A percentile compares a stretch with the other conserved stretches of the same genome.
phyloP scores from a whole-genome alignment of 2,113 vertebrate species.

The Forbesichthys papilliferus region DNA sequence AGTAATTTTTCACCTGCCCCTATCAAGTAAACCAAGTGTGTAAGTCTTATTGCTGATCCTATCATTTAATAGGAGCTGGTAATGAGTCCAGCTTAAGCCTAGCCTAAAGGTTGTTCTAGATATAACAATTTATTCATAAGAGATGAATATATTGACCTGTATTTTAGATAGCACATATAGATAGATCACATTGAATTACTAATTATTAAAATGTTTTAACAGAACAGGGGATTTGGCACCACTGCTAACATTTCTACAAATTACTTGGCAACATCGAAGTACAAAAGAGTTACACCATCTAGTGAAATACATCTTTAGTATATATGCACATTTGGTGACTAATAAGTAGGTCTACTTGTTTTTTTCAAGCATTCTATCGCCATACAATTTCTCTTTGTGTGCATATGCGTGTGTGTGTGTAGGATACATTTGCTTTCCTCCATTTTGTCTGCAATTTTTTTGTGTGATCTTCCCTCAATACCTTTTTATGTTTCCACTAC shows the following conservation, averaged over 20 bases:
- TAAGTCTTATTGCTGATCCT: conserved; percentile 65
- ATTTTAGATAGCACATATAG: conserved; percentile 40
- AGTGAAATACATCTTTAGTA: no score
- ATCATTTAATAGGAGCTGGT: conserved; percentile 67
- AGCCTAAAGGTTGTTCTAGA: conserved; percentile 44
- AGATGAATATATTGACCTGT: conserved; percentile 57
- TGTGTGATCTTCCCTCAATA: no score
- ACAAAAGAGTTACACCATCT: no score
- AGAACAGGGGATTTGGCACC: conserved; percentile 38
- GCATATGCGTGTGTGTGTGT: neutral
- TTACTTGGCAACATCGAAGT: conserved; percentile 7
- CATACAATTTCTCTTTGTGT: neutral
- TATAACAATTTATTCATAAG: conserved; percentile 38
- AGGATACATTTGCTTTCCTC: no score
- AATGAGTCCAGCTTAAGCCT: conserved; percentile 40
- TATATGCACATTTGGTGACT: no score
- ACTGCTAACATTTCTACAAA: conserved; percentile 20
- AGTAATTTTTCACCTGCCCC: conserved; percentile 48
- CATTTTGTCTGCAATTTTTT: no score
- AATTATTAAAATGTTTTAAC: conserved; percentile 66
- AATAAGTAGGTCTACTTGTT: no score
- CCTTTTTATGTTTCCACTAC: no score
- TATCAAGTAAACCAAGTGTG: conserved; percentile 43
- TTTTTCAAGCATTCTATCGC: no score
- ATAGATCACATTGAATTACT: conserved; percentile 45